A percentile compares a stretch with the other conserved stretches of the same genome.
phyloP scores from a whole-genome alignment of 2,113 vertebrate species.

The Bos taurus region ARS-UCD2.0 NC_037338.1:35578001-35578500 shows the following conservation, averaged over 20 bases:
- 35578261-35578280: neutral
- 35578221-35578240: neutral
- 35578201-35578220: neutral
- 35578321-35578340: neutral
- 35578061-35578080: neutral
- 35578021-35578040: neutral
- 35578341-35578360: neutral
- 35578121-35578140: neutral
- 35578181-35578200: neutral
- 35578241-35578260: neutral
- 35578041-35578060: neutral
- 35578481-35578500: neutral
- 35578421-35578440: neutral
- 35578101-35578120: neutral
- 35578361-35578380: neutral
- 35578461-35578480: neutral
- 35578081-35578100: neutral
- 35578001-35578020: neutral
- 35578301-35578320: neutral
- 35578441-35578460: neutral
- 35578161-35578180: neutral
- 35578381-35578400: neutral
- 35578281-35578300: neutral
- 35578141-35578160: constrained; percentile 7
- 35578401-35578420: neutral